Base-by-base conservation (phyloP, 2,113 vertebrate species). In the Cardinalis cardinalis region DNA sequence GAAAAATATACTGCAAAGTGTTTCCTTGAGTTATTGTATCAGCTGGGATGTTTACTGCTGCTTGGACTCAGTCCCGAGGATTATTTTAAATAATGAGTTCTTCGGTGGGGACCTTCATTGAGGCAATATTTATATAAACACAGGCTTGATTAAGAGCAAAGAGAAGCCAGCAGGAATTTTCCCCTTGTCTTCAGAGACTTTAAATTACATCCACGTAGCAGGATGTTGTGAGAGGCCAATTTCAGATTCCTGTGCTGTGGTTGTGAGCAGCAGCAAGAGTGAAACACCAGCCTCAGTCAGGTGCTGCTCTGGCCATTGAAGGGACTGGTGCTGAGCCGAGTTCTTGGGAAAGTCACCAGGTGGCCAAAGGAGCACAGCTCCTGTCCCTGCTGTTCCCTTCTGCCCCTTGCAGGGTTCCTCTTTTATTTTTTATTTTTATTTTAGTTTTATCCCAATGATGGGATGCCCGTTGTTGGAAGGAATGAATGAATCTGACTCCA, bases 21-120 rank as follows among this genome's bases (percentile, higher is more conserved):
- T 71, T 87, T 82, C 71, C 68, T 51, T 82, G 58, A 72, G 12
- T 85, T 72, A 74, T 63, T 68, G 31, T 61, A 65, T 61, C 29
- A 28, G 65, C 40, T 75, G 87, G 48, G 90, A 71, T 68, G 75
- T 66, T 88, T 78, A 58, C n/a, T 65, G 80, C 84, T 86, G 84
- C 38, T 29, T 79, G 66, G 76, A 69, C 53, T 46, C 38, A 3
- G 43, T 44, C 72, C 80, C 44, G 28, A 66, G 64, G 53, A 88
- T 53, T 71, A 85, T 74, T 78, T 77, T 61, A 69, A 92, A 64
- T 87, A 79, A 80, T 9, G 23, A 70, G 32, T 23, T 87, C 78
- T 84, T 81, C 74, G 44, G 82, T n/a, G 29, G 23, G 48, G 74
- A 87, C 66, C 24, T 74, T 74, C 65, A 70, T 19, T 63, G 88